Percentiles rank a stretch among this genome's conserved stretches.
phyloP scores from a whole-genome alignment of 2,888 invertebrate genomes.

The Melanotus villosus region DNA sequence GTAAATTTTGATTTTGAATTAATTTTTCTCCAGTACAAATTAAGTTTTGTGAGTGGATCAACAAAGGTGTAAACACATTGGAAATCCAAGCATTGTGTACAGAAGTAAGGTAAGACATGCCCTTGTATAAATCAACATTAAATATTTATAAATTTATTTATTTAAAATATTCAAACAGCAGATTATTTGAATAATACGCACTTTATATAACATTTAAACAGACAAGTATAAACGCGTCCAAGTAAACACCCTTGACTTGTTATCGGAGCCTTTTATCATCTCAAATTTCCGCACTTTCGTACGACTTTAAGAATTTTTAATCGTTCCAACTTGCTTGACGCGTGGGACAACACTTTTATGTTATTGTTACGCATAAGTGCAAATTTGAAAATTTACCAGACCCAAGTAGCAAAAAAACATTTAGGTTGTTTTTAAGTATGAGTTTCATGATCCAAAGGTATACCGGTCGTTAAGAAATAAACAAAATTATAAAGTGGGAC shows the following conservation, averaged over 20 bases:
- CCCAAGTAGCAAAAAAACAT: too few species aligned
- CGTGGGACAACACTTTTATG: too few species aligned
- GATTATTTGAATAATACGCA: constrained; percentile 1
- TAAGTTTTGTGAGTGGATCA: too few species aligned
- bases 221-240: not conserved
- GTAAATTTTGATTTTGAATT: too few species aligned
- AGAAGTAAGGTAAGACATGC: too few species aligned
- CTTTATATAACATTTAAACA: not conserved
- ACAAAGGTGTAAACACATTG: too few species aligned
- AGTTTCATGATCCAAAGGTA: not conserved
- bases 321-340: too few species aligned
- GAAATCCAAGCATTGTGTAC: too few species aligned
- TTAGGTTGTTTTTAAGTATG: too few species aligned
- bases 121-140: not conserved
- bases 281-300: constrained; percentile 12
- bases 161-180: not conserved
- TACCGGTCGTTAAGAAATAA: constrained; percentile 15
- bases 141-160: constrained; percentile 6
- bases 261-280: not conserved
- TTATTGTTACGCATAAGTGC: too few species aligned
- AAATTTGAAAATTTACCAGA: too few species aligned
- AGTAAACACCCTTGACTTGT: not conserved
- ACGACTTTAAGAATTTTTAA: not conserved
- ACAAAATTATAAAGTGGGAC: constrained; percentile 36
- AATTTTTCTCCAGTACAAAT: too few species aligned